Evolutionary conservation across 2,888 invertebrate species (phyloP).

Genomic region (Achlya flavicornis): DNA sequence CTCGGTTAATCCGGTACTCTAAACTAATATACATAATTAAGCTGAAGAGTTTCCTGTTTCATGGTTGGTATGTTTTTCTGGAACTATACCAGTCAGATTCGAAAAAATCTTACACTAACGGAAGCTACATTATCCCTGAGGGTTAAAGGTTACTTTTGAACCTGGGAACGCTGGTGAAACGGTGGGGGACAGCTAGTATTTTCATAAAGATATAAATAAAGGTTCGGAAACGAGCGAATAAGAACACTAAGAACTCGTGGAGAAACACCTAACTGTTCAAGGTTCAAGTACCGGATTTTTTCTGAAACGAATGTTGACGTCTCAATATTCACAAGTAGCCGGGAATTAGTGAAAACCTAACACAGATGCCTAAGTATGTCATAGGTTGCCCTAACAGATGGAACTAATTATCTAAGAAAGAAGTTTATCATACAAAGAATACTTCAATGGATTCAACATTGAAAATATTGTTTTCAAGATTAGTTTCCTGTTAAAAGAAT

Average conservation of each 20-base stretch:
- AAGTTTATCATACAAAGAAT: background rate
- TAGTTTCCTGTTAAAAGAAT: background rate
- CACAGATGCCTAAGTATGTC: background rate
- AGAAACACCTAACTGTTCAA: background rate
- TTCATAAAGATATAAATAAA: background rate
- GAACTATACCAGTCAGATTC: too few relatives aligned
- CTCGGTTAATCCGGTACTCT: too few relatives aligned
- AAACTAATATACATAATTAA: too few relatives aligned
- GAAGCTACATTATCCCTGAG: too few relatives aligned
- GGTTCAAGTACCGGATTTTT: background rate
- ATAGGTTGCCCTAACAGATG: background rate
- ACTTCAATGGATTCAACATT: background rate
- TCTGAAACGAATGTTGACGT: background rate
- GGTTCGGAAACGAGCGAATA: background rate
- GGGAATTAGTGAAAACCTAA: background rate
- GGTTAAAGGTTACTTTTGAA: too few relatives aligned
- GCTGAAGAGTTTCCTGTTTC: too few relatives aligned
- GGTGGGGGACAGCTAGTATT: background rate
- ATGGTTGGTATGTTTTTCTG: too few relatives aligned
- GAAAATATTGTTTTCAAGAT: background rate
- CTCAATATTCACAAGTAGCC: background rate
- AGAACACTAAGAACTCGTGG: background rate
- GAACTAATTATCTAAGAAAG: background rate
- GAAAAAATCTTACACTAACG: too few relatives aligned
- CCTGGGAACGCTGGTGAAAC: too few relatives aligned